Conservation (phyloP, 2,113 vertebrate species). For the Sphyrna mokarran region DNA sequence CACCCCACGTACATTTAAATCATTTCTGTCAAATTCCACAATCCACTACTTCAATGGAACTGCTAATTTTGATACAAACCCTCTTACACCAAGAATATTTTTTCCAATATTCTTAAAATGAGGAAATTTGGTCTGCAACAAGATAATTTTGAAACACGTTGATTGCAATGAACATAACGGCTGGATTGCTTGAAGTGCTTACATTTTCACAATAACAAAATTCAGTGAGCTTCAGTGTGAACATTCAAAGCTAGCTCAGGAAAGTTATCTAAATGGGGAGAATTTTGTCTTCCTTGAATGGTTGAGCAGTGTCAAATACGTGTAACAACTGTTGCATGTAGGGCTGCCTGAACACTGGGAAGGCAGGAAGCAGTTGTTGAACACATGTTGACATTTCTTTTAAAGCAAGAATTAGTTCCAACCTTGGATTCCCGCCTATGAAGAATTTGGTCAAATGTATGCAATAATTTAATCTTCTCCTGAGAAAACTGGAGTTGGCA, state of each 20-base stretch:
- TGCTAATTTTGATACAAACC: not conserved
- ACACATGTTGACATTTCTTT: not conserved
- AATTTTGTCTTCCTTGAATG: not conserved
- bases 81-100: not conserved
- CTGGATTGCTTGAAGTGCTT: not conserved
- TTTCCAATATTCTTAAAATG: not conserved
- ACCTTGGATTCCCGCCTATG: no score
- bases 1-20: not conserved
- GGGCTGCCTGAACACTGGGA: not conserved
- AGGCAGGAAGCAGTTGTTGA: not conserved
- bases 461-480: not conserved
- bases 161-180: not conserved
- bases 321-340: not conserved
- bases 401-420: not conserved
- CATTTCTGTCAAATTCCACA: slow-evolving; percentile 9
- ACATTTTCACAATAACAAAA: not conserved
- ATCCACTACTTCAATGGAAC: not conserved
- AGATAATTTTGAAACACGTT: not conserved
- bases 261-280: not conserved
- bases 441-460: not conserved
- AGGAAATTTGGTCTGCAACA: not conserved
- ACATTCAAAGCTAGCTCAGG: not conserved
- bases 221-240: not conserved
- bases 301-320: not conserved
- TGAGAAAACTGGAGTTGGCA: not conserved